These are phyloP conservation scores for Linepithema humile DNA, from an alignment of 1,140 invertebrate genomes.

Conservation along the genomic window DNA sequence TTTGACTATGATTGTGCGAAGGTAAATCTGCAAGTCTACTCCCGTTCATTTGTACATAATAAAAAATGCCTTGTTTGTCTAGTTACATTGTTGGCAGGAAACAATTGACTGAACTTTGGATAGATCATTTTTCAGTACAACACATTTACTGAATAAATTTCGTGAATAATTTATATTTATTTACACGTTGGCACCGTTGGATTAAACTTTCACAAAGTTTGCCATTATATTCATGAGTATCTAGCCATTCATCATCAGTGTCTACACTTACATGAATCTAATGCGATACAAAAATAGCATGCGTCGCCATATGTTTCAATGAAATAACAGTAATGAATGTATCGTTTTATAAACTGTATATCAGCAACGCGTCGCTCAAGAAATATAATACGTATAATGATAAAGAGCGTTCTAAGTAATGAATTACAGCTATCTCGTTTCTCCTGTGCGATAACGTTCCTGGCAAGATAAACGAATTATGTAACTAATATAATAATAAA, in stretches of 20 bases:
- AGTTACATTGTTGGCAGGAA: not conserved
- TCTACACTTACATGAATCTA: not conserved
- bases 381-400: constrained; percentile 12
- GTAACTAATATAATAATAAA: not conserved
- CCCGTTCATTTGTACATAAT: not conserved
- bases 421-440: constrained; percentile 1
- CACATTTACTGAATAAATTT: not conserved
- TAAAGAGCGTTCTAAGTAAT: constrained; percentile 17
- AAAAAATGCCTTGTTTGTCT: not conserved
- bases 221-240: not conserved
- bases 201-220: not conserved
- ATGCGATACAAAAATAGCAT: not conserved
- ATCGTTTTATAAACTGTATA: constrained; percentile 24
- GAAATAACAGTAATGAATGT: constrained; percentile 8
- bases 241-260: not conserved
- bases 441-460: not conserved
- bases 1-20: not conserved
- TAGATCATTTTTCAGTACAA: not conserved
- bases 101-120: not conserved
- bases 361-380: not conserved
- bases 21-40: not conserved
- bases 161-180: not conserved
- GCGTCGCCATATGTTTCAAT: not conserved
- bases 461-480: not conserved
- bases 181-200: not conserved